phyloP scores from a whole-genome alignment of 2,113 vertebrate genomes.

The Phalacrocorax carbo region DNA sequence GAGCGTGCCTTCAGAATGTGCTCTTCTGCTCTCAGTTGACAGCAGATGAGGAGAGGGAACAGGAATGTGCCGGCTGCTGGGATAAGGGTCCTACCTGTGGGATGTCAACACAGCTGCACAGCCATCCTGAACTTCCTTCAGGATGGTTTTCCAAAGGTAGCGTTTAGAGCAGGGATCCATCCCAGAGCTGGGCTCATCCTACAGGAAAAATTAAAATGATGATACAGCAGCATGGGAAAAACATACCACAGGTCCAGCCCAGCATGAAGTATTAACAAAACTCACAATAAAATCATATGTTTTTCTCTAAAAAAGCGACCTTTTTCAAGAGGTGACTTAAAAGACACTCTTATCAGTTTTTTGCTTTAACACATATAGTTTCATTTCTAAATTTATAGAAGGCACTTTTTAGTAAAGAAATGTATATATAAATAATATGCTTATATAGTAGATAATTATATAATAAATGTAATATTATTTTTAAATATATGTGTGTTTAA shows the following conservation, averaged over 20 bases:
- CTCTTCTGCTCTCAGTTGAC: neutral
- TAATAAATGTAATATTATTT: too few relatives aligned
- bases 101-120: conserved; percentile 74
- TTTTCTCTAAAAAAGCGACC: neutral
- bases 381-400: neutral
- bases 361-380: neutral
- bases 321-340: neutral
- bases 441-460: too few relatives aligned
- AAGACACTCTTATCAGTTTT: neutral
- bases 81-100: conserved; percentile 63
- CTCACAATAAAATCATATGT: neutral
- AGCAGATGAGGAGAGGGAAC: neutral
- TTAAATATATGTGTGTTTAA: neutral
- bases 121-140: conserved; percentile 63
- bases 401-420: neutral
- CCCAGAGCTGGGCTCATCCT: conserved; percentile 80
- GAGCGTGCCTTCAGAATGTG: neutral
- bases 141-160: conserved; percentile 69
- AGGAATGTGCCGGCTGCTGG: neutral
- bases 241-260: neutral
- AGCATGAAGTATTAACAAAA: neutral
- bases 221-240: neutral
- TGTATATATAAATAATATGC: too few relatives aligned
- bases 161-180: conserved; percentile 79
- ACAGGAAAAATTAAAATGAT: neutral